Percentiles rank a stretch among this genome's conserved stretches.
phyloP scores from a whole-genome alignment of 2,797 vertebrate genomes.

The Coilia nasus region DNA sequence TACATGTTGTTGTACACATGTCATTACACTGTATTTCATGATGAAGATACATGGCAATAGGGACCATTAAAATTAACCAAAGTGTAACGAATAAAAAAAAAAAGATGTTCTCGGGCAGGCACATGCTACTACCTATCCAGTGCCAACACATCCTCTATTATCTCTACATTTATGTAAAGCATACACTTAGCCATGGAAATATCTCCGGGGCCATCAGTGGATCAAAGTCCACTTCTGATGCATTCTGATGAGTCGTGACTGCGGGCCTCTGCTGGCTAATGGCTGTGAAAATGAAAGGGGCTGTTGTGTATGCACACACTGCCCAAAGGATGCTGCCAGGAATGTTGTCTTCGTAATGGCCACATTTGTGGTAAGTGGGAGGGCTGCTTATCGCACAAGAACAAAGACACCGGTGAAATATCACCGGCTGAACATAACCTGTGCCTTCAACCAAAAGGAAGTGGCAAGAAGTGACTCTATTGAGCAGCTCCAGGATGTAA shows the following conservation, averaged over 20 bases:
- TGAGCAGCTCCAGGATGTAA: background rate
- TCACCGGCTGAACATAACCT: background rate
- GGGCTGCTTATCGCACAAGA: background rate
- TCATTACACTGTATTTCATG: too few species aligned
- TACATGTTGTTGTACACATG: too few species aligned
- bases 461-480: background rate
- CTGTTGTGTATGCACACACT: background rate
- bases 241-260: background rate
- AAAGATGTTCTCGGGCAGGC: too few species aligned
- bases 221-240: conserved; percentile 6
- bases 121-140: too few species aligned
- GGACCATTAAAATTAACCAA: too few species aligned
- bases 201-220: background rate
- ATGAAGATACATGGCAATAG: too few species aligned
- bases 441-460: background rate
- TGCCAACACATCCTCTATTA: too few species aligned
- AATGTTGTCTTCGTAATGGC: background rate
- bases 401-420: background rate
- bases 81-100: too few species aligned
- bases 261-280: background rate
- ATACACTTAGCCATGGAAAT: background rate
- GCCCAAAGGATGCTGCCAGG: background rate
- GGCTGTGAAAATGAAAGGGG: background rate
- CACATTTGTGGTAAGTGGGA: background rate
- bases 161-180: too few species aligned